phyloP scores from a whole-genome alignment of 2,113 vertebrate genomes.

The Polyodon spathula region DNA sequence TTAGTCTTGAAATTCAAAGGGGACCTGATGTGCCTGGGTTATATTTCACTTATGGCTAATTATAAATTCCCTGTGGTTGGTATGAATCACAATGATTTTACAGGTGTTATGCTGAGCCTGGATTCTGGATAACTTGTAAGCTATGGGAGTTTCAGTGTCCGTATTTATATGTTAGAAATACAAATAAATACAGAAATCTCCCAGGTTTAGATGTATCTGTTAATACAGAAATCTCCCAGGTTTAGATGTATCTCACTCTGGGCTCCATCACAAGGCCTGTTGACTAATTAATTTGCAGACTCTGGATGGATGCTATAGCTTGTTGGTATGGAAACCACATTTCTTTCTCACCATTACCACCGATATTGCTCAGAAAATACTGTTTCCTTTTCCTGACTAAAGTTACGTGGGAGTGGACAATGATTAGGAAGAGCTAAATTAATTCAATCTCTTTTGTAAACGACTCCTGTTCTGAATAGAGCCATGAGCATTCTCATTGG shows the following conservation, averaged over 20 bases:
- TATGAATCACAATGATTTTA: too few species aligned
- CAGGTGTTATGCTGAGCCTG: too few species aligned
- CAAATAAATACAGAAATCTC: background rate
- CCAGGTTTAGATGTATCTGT: too few species aligned
- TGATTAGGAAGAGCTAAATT: slow-evolving; percentile 12
- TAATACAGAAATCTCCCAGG: background rate
- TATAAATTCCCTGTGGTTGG: background rate
- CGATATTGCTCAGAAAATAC: slow-evolving; percentile 21
- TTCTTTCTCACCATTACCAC: slow-evolving; percentile 50
- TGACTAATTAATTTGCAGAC: slow-evolving; percentile 26
- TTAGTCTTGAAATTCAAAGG: background rate
- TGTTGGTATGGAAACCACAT: slow-evolving; percentile 58
- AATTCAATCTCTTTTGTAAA: background rate
- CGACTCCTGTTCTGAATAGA: too few species aligned
- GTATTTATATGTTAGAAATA: too few species aligned
- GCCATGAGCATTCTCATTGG: too few species aligned
- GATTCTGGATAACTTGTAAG: too few species aligned
- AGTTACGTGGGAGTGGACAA: background rate
- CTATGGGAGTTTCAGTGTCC: too few species aligned
- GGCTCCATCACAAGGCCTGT: background rate
- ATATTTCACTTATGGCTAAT: background rate
- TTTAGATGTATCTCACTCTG: background rate
- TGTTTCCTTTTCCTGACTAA: slow-evolving; percentile 18
- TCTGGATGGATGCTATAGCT: slow-evolving; percentile 40
- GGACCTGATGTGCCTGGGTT: background rate